Conservation (phyloP, 2,113 vertebrate genomes). For the Vidua chalybeata region DNA sequence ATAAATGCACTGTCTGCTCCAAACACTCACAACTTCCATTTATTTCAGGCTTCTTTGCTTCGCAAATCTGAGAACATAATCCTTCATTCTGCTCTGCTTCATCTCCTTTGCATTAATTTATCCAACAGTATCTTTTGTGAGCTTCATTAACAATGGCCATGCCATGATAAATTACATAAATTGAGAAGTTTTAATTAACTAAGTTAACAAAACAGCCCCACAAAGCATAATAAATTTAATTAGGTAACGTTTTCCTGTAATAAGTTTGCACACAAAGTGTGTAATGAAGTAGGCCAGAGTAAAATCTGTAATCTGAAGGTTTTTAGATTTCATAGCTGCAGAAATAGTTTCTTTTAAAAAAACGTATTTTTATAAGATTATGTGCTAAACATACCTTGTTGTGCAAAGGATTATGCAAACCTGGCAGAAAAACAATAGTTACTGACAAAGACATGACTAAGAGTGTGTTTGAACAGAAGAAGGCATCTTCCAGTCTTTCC, state of each 20-base stretch:
- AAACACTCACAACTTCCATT: slow-evolving; percentile 35
- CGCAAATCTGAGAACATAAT: slow-evolving; percentile 47
- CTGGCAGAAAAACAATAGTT: neutral
- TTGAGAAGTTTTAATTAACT: slow-evolving; percentile 15
- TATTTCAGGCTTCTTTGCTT: slow-evolving; percentile 45
- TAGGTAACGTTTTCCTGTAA: neutral
- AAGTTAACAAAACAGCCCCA: neutral
- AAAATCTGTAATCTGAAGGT: neutral
- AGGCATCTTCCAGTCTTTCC: neutral
- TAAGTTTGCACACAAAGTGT: neutral
- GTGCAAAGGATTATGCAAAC: neutral
- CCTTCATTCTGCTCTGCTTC: slow-evolving; percentile 23
- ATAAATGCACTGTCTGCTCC: slow-evolving; percentile 45
- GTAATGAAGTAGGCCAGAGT: neutral
- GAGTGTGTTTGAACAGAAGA: neutral
- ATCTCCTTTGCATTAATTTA: slow-evolving; percentile 23
- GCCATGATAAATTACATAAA: slow-evolving; percentile 34
- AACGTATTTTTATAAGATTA: neutral
- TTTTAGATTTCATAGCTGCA: neutral
- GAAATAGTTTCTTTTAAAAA: neutral
- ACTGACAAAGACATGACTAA: neutral
- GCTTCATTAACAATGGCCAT: slow-evolving; percentile 42
- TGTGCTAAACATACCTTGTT: neutral
- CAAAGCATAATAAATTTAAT: slow-evolving; percentile 19
- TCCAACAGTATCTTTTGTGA: slow-evolving; percentile 11